Base-by-base conservation (phyloP, 2,888 invertebrate species). In the Fragum fragum region DNA sequence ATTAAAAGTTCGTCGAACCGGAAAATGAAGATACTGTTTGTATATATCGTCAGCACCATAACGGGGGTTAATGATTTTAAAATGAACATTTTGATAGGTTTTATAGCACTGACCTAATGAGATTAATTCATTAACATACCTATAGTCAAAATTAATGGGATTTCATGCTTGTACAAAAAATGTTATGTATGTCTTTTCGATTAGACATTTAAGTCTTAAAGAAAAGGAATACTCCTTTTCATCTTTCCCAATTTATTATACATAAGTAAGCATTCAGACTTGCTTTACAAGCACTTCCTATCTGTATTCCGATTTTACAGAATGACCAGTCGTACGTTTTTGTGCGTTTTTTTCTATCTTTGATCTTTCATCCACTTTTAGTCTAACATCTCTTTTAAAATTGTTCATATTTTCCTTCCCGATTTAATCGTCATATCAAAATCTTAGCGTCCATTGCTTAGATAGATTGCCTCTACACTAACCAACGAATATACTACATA, bases 401-500 rank as follows among this genome's bases (percentile, higher is more conserved):
- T 57, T 57, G 2, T 26, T 23, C 6, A 57, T 3, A 21, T 26
- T 26, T 14, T 57, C 23, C 28, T 57, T 21, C 66, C 23, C 32
- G 16, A 32, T 32, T 66, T n/a, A 32, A 14, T 23, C 39, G 21
- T 66, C 66, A 66, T 42, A 39, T 66, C 66, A 66, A 42, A 42
- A 47, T 14, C 47, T 36, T 66, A 42, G 66, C 66, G 66, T 66
- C 39, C 66, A 66, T 39, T 26, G 42, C 42, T 21, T 26, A 21
- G 23, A 26, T 66, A 36, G 39, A n/a, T 66, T 11, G 66, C 29
- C n/a, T 42, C 21, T 23, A 57, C 28, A 6, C 28, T 66, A 26
- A 42, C 66, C 66, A 66, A 66, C 66, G 66, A 66, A 66, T 42
- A 66, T 66, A 66, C 1, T 36, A 66, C 66, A 66, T 66, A 66